Percentiles rank a stretch among this genome's conserved stretches.
These are phyloP conservation scores for Anguilla marmorata DNA, from an alignment of 2,797 vertebrate genomes.

Conservation along the genomic window DNA sequence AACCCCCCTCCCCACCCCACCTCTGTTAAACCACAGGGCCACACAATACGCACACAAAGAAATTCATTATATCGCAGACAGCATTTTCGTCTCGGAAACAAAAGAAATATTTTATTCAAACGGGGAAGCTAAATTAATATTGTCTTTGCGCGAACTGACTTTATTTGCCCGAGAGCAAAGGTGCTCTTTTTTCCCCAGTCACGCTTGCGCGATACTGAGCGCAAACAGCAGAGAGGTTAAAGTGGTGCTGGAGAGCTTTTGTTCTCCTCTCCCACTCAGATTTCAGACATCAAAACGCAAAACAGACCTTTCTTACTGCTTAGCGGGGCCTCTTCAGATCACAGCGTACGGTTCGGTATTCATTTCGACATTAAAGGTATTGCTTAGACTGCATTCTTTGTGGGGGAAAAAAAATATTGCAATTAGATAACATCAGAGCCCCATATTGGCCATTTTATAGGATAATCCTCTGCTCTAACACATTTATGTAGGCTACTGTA, in stretches of 20 bases:
- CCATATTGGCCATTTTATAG: neutral
- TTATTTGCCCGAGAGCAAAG: conserved; percentile 76
- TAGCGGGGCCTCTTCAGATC: conserved; percentile 57
- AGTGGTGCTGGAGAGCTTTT: conserved; percentile 63
- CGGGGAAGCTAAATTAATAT: conserved; percentile 76
- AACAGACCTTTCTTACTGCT: conserved; percentile 58
- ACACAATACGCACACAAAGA: conserved; percentile 62
- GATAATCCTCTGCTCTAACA: too few relatives aligned
- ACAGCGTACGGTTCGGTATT: neutral
- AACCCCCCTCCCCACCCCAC: conserved; percentile 55
- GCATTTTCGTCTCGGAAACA: conserved; percentile 75
- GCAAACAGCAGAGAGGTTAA: conserved; percentile 62
- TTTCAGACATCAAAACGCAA: conserved; percentile 66
- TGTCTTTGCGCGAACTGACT: conserved; percentile 71
- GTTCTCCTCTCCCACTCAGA: conserved; percentile 57
- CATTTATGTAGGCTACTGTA: too few relatives aligned
- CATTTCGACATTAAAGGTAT: conserved; percentile 17
- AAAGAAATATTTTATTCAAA: conserved; percentile 75
- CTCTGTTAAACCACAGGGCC: conserved; percentile 73
- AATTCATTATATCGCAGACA: conserved; percentile 79
- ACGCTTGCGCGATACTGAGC: conserved; percentile 61
- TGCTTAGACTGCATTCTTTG: neutral
- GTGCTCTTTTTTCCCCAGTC: conserved; percentile 60
- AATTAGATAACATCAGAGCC: neutral
- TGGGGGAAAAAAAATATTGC: neutral